phyloP scores from a whole-genome alignment of 2,888 invertebrate species.

The Himalopsyche kuldschensis region DNA sequence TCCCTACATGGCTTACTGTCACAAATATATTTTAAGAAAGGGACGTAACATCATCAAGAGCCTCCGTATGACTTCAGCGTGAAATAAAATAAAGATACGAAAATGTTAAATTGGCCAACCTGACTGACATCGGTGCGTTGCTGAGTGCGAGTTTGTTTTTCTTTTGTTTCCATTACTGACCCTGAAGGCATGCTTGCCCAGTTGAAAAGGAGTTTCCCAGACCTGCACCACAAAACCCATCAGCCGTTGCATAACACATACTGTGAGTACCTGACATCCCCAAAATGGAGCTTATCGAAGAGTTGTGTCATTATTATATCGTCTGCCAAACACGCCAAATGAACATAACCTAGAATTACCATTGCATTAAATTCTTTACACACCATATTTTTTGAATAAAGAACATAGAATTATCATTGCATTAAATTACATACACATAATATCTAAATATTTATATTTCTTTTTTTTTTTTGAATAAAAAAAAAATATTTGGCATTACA shows the following conservation, averaged over 20 bases:
- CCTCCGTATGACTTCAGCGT: not conserved
- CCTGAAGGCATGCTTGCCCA: constrained; percentile 82
- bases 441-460: too few relatives aligned
- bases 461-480: too few relatives aligned
- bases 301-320: not conserved
- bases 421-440: too few relatives aligned
- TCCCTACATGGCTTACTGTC: too few relatives aligned
- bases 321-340: too few relatives aligned
- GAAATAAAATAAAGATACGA: not conserved
- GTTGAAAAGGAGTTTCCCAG: constrained; percentile 86
- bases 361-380: too few relatives aligned
- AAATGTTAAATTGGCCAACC: constrained; percentile 22
- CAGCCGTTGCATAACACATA: constrained; percentile 76
- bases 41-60: not conserved
- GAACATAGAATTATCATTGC: too few relatives aligned
- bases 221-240: constrained; percentile 79
- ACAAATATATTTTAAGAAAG: too few relatives aligned
- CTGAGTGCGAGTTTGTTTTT: constrained; percentile 35
- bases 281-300: not conserved
- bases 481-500: too few relatives aligned
- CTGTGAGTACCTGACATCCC: constrained; percentile 52
- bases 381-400: too few relatives aligned
- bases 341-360: too few relatives aligned
- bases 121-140: constrained; percentile 30
- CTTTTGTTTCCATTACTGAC: constrained; percentile 40